A percentile compares a stretch with the other conserved stretches of the same genome.
phyloP scores from a whole-genome alignment of 2,113 vertebrate species.

The Erythrolamprus reginae region DNA sequence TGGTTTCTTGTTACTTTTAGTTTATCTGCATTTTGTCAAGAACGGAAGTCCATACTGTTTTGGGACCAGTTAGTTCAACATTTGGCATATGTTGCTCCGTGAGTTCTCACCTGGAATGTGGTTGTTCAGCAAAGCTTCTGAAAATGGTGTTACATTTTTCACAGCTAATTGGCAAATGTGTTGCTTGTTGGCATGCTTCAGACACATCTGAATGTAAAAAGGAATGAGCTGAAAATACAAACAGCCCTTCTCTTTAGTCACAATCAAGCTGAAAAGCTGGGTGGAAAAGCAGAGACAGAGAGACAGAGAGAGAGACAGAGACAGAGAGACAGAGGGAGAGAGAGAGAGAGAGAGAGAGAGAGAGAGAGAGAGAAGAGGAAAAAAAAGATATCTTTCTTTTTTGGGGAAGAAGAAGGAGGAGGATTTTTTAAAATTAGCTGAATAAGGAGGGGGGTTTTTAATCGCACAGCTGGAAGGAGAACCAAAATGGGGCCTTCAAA shows the following conservation, averaged over 20 bases:
- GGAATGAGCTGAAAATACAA: background rate
- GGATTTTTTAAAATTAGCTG: background rate
- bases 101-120: background rate
- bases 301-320: no score
- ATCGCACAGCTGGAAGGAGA: background rate
- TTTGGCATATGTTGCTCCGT: background rate
- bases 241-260: background rate
- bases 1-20: background rate
- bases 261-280: background rate
- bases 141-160: background rate
- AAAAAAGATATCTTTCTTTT: background rate
- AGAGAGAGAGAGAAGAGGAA: no score
- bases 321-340: no score
- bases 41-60: background rate
- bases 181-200: background rate
- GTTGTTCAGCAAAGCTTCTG: background rate
- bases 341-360: no score
- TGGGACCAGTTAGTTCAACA: background rate
- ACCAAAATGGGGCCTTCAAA: background rate
- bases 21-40: background rate
- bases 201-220: background rate
- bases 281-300: no score
- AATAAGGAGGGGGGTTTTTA: background rate
- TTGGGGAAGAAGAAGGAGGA: background rate
- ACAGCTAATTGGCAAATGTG: background rate